Percentiles rank a stretch among this genome's conserved stretches.
Evolutionary conservation across 2,888 invertebrate species (phyloP).

Genomic region (Chymomyza caudatula): DNA sequence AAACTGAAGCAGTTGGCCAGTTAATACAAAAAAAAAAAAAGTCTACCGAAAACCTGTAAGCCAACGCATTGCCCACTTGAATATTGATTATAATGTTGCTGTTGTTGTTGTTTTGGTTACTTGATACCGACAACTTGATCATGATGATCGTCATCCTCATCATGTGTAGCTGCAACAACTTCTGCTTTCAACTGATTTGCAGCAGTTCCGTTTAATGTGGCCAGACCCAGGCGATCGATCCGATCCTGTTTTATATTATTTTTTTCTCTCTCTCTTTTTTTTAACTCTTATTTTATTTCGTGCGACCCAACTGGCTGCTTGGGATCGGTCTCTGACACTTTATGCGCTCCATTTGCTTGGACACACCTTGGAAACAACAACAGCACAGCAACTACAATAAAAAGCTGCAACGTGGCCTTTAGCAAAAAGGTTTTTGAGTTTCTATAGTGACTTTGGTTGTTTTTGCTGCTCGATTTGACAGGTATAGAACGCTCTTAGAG

Average conservation of each 20-base stretch:
- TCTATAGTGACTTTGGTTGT: slow-evolving; percentile 8
- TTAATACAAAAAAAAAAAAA: not conserved
- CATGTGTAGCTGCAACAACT: not conserved
- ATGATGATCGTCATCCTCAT: not conserved
- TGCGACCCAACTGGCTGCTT: not conserved
- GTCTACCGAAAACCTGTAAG: slow-evolving; percentile 31
- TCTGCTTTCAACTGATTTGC: slow-evolving; percentile 17
- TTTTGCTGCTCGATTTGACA: not conserved
- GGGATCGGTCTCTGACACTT: slow-evolving; percentile 9
- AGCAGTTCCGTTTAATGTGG: slow-evolving; percentile 55
- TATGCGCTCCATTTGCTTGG: slow-evolving; percentile 21
- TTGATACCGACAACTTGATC: slow-evolving; percentile 47
- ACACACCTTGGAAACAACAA: slow-evolving; percentile 29
- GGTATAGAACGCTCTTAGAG: not conserved
- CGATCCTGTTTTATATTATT: slow-evolving; percentile 49
- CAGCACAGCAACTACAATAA: not conserved
- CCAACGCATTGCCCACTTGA: slow-evolving; percentile 44
- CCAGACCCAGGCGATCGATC: slow-evolving; percentile 13
- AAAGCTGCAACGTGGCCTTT: slow-evolving; percentile 2
- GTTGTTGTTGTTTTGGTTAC: slow-evolving; percentile 40
- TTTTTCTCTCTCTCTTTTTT: not conserved
- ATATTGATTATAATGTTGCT: slow-evolving; percentile 60
- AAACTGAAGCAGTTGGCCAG: slow-evolving; percentile 46
- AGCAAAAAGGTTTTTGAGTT: not conserved
- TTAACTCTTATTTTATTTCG: not conserved